phyloP scores from a whole-genome alignment of 2,113 vertebrate species.

The Muntiacus muntjak region DNA sequence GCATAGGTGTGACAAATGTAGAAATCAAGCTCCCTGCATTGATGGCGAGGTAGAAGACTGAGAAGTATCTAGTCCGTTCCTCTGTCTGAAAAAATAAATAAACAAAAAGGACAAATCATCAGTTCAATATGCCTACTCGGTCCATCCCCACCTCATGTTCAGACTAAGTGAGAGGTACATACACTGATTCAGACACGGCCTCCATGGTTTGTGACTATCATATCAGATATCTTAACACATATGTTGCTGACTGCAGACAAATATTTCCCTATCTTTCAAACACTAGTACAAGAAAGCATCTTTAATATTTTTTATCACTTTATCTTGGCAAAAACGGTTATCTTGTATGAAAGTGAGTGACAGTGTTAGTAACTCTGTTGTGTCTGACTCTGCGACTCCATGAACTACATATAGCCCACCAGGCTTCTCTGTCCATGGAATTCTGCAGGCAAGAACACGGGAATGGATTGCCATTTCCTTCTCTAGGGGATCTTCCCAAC shows the following conservation, averaged over 20 bases:
- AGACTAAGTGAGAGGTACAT: neutral
- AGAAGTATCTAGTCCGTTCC: slow-evolving; percentile 95
- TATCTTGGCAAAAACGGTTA: neutral
- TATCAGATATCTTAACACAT: neutral
- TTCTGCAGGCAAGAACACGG: neutral
- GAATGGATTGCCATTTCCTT: neutral
- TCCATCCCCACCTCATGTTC: neutral
- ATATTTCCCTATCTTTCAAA: slow-evolving; percentile 16
- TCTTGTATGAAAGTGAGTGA: neutral
- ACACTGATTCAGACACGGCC: neutral
- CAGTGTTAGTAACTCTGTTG: neutral
- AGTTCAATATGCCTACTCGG: neutral
- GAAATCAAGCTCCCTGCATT: slow-evolving; percentile 97
- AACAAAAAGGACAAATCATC: slow-evolving; percentile 29
- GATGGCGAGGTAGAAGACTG: slow-evolving; percentile 98
- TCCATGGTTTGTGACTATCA: neutral
- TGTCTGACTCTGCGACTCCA: accelerated
- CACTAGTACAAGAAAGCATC: neutral
- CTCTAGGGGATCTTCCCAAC: neutral
- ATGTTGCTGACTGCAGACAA: neutral
- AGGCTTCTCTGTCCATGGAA: neutral
- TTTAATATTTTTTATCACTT: slow-evolving; percentile 16
- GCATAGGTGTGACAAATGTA: slow-evolving; percentile 92
- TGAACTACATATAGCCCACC: neutral
- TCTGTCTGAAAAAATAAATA: slow-evolving; percentile 80